Evolutionary conservation across 1,140 invertebrate species (phyloP).

Genomic region (Drosophila micromelanica): DNA sequence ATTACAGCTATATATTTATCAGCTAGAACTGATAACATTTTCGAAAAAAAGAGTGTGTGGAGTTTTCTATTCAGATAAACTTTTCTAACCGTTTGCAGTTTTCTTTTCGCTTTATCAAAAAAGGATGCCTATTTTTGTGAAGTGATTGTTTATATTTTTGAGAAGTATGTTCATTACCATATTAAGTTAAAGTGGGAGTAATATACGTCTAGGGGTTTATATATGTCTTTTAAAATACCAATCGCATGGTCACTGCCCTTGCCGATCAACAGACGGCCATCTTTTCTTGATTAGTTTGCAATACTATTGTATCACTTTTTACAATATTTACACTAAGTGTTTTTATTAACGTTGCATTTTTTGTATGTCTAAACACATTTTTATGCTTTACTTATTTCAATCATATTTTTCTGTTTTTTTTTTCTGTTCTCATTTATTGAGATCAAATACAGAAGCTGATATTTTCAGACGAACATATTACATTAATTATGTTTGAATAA

Average conservation of each 20-base stretch:
- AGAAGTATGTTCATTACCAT: conserved; percentile 39
- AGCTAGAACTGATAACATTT: conserved; percentile 9
- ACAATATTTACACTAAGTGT: conserved; percentile 82
- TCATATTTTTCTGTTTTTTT: conserved; percentile 22
- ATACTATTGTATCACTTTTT: conserved; percentile 70
- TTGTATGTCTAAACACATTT: conserved; percentile 40
- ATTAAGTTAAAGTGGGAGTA: conserved; percentile 34
- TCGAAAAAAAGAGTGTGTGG: conserved; percentile 15
- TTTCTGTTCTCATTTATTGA: conserved; percentile 51
- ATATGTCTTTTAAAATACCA: conserved; percentile 73
- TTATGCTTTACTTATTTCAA: conserved; percentile 30
- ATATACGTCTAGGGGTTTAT: conserved; percentile 24
- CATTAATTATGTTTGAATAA: conserved; percentile 61
- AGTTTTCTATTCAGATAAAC: neutral
- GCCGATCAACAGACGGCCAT: conserved; percentile 3
- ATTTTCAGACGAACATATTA: conserved; percentile 62
- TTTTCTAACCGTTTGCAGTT: conserved; percentile 1
- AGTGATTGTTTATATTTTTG: conserved; percentile 14
- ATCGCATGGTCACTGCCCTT: conserved; percentile 45
- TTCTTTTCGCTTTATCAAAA: conserved; percentile 27
- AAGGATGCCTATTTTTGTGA: conserved; percentile 25
- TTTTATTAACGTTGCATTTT: conserved; percentile 41
- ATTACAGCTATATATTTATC: conserved; percentile 25
- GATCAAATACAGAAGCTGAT: conserved; percentile 78
- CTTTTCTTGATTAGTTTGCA: conserved; percentile 38